phyloP scores from a whole-genome alignment of 2,888 invertebrate genomes.

The Amphipoea oculea region DNA sequence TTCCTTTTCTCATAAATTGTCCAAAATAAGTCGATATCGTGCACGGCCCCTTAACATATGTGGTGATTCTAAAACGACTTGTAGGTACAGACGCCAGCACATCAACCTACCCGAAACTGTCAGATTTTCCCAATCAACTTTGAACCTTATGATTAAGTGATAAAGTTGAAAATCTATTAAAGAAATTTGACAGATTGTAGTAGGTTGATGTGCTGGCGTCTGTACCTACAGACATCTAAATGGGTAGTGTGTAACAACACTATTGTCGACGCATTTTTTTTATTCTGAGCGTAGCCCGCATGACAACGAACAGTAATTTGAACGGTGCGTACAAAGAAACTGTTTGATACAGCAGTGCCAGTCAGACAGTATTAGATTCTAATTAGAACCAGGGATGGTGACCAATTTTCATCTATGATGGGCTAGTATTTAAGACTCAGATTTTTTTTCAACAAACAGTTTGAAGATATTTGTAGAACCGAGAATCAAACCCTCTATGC shows the following conservation, averaged over 20 bases:
- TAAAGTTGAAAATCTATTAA: no score
- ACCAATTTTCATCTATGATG: neutral
- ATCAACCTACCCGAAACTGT: no score
- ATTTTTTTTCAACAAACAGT: neutral
- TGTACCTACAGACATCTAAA: neutral
- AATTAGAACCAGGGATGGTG: neutral
- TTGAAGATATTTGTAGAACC: neutral
- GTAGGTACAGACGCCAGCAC: no score
- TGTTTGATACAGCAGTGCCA: neutral
- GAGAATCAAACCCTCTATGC: no score
- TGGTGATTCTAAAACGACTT: neutral
- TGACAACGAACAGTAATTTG: neutral
- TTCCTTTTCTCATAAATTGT: neutral
- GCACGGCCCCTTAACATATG: neutral
- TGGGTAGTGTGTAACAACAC: neutral
- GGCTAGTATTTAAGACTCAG: neutral
- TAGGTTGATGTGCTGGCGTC: no score
- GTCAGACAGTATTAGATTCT: neutral
- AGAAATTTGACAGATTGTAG: no score
- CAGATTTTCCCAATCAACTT: no score
- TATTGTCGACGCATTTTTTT: neutral
- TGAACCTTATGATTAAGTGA: no score
- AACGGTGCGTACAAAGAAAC: slow-evolving; percentile 26
- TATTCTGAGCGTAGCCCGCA: slow-evolving; percentile 21
- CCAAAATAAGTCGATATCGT: neutral